These are phyloP conservation scores for Eristalinus sepulchralis DNA, from an alignment of 2,888 invertebrate species.

Conservation along the genomic window DNA sequence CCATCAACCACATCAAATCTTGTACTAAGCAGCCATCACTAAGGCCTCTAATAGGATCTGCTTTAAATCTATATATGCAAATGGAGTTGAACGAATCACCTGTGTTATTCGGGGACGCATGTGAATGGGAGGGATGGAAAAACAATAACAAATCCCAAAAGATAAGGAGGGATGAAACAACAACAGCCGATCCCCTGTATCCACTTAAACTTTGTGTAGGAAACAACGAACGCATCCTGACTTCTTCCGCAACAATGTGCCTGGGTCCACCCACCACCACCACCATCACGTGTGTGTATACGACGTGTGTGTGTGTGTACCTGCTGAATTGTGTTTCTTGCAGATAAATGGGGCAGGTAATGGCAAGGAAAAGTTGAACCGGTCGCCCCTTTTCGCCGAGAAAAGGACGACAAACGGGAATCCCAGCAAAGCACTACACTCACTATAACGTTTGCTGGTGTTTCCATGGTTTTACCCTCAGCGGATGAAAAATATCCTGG, in stretches of 20 bases:
- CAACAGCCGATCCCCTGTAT: slow-evolving; percentile 45
- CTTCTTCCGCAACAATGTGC: slow-evolving; percentile 39
- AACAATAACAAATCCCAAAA: slow-evolving; percentile 48
- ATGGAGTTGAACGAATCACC: slow-evolving; percentile 55
- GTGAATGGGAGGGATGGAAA: slow-evolving; percentile 12
- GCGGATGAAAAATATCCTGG: slow-evolving; percentile 69
- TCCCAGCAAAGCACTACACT: slow-evolving; percentile 41
- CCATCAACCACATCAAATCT: slow-evolving; percentile 67
- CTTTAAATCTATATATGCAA: slow-evolving; percentile 57
- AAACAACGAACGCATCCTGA: slow-evolving; percentile 63
- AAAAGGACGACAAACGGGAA: slow-evolving; percentile 60
- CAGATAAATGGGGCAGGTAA: slow-evolving; percentile 67
- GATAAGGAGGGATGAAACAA: slow-evolving; percentile 49
- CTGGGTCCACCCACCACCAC: background rate
- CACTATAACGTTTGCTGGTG: slow-evolving; percentile 27
- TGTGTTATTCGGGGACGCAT: slow-evolving; percentile 47
- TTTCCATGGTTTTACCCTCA: slow-evolving; percentile 36
- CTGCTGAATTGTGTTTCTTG: slow-evolving; percentile 62
- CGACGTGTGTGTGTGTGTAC: background rate
- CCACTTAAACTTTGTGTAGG: slow-evolving; percentile 42
- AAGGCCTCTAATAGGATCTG: slow-evolving; percentile 61
- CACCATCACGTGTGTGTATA: too few relatives aligned
- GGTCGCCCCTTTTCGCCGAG: background rate
- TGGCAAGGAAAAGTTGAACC: slow-evolving; percentile 45
- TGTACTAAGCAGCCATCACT: slow-evolving; percentile 55